Conservation (phyloP, 2,888 invertebrate species). For the Anagyrus pseudococci region DNA sequence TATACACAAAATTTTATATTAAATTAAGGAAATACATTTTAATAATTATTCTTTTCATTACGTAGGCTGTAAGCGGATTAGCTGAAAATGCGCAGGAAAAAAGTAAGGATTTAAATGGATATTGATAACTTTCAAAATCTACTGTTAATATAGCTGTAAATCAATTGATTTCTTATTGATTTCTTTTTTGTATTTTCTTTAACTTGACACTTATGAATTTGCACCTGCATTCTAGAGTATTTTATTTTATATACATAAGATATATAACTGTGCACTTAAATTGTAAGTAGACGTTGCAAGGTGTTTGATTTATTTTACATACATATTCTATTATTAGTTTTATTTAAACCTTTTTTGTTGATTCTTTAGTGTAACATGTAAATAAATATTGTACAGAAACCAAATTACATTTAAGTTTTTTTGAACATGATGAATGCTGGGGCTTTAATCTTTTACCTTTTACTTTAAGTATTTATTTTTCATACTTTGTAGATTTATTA, state of each 20-base stretch:
- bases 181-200: conserved; percentile 46
- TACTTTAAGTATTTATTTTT: conserved; percentile 17
- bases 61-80: conserved; percentile 84
- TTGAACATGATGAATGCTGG: conserved; percentile 35
- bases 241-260: conserved; percentile 23
- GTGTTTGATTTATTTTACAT: conserved; percentile 18
- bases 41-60: conserved; percentile 45
- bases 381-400: background rate
- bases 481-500: conserved; percentile 18
- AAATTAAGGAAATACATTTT: conserved; percentile 6
- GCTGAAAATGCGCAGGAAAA: conserved; percentile 80
- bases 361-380: background rate
- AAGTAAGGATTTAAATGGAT: conserved; percentile 70
- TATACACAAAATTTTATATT: background rate
- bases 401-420: conserved; percentile 17
- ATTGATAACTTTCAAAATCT: conserved; percentile 46
- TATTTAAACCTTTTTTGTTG: conserved; percentile 6
- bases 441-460: conserved; percentile 27
- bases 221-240: conserved; percentile 38
- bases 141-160: conserved; percentile 38
- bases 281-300: conserved; percentile 20
- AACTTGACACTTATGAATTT: conserved; percentile 39
- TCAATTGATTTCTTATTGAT: conserved; percentile 40
- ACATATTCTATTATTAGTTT: conserved; percentile 22
- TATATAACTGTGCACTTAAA: conserved; percentile 24